Evolutionary conservation across 2,888 invertebrate genomes (phyloP).

Genomic region (Acleris cristana): DNA sequence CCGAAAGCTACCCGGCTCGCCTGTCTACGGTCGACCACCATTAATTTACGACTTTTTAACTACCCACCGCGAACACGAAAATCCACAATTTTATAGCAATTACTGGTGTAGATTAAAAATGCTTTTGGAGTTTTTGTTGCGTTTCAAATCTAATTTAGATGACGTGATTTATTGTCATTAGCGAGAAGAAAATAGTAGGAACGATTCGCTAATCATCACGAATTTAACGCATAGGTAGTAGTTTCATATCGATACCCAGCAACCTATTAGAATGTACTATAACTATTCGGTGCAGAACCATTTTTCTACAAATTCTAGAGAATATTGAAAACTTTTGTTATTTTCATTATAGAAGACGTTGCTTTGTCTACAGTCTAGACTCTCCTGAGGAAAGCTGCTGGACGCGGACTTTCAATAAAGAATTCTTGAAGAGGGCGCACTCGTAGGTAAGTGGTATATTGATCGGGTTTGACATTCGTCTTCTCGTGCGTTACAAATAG

Average conservation of each 20-base stretch:
- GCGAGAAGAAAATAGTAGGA: not conserved
- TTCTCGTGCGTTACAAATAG: conserved; percentile 22
- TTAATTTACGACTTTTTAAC: conserved; percentile 74
- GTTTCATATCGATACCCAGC: not conserved
- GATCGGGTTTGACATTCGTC: conserved; percentile 31
- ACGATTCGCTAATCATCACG: too few species aligned
- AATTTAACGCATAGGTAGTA: not conserved
- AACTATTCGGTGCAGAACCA: not conserved
- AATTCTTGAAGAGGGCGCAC: conserved; percentile 5
- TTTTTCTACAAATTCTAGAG: not conserved
- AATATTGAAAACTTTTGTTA: conserved; percentile 18
- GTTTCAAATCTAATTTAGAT: conserved; percentile 32
- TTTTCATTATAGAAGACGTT: conserved; percentile 11
- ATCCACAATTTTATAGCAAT: conserved; percentile 43
- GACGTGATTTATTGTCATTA: conserved; percentile 18
- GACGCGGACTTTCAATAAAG: conserved; percentile 5
- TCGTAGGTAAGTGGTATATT: conserved; percentile 16
- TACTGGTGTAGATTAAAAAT: conserved; percentile 30
- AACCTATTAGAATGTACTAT: not conserved
- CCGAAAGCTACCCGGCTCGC: conserved; percentile 54
- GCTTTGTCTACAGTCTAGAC: conserved; percentile 30
- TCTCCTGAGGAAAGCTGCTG: conserved; percentile 2
- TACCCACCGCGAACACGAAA: conserved; percentile 62
- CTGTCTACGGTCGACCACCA: conserved; percentile 56
- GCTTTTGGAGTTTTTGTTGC: conserved; percentile 38